phyloP scores from a whole-genome alignment of 2,888 invertebrate genomes.

The Apeira syringaria region DNA sequence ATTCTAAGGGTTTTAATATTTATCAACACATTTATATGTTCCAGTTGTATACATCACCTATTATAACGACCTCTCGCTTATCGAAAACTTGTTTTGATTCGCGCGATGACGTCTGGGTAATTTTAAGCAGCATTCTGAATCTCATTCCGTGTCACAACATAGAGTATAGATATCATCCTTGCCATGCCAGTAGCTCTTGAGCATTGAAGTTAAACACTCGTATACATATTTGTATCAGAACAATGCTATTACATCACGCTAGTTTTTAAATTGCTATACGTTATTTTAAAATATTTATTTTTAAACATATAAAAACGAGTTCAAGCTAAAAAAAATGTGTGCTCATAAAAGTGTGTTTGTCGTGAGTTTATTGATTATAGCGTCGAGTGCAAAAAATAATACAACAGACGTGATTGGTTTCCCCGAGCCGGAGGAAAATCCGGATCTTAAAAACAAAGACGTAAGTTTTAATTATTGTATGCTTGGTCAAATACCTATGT shows the following conservation, averaged over 20 bases:
- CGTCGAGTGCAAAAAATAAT: slow-evolving; percentile 36
- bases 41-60: too few relatives aligned
- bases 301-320: neutral
- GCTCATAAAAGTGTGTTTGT: slow-evolving; percentile 31
- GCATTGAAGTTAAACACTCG: slow-evolving; percentile 35
- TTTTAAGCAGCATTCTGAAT: slow-evolving; percentile 38
- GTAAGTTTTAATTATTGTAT: too few relatives aligned
- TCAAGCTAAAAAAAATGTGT: slow-evolving; percentile 3
- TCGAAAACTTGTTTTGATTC: slow-evolving; percentile 57
- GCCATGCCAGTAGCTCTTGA: slow-evolving; percentile 39
- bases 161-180: slow-evolving; percentile 34
- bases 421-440: slow-evolving; percentile 68
- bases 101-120: slow-evolving; percentile 46
- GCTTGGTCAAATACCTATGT: too few relatives aligned
- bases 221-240: slow-evolving; percentile 4
- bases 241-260: slow-evolving; percentile 10
- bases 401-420: slow-evolving; percentile 61
- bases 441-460: slow-evolving; percentile 58
- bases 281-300: neutral
- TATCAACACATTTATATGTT: too few relatives aligned
- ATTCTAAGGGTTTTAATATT: too few relatives aligned
- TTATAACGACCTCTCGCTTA: slow-evolving; percentile 34
- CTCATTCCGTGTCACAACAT: neutral
- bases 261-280: slow-evolving; percentile 17
- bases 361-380: slow-evolving; percentile 37